phyloP scores from a whole-genome alignment of 2,113 vertebrate species.

The Ptilorrhoa leucosticta region DNA sequence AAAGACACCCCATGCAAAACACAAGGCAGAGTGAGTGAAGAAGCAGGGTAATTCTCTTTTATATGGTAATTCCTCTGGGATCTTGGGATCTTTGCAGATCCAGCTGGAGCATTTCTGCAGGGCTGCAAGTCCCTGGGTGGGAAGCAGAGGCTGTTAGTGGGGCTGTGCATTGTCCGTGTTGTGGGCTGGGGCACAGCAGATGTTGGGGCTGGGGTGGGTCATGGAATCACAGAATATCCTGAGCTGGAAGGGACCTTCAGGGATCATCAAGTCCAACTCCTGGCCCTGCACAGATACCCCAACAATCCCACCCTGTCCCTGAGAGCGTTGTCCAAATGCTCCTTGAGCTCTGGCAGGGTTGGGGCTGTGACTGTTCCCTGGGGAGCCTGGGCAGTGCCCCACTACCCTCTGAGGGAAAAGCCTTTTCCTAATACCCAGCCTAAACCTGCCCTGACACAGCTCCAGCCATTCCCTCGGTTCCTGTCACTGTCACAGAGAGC shows the following conservation, averaged over 20 bases:
- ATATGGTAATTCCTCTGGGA: background rate
- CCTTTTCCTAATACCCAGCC: background rate
- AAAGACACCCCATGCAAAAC: background rate
- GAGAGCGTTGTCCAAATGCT: accelerated
- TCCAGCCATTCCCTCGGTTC: background rate
- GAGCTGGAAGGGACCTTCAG: background rate
- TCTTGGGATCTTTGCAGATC: accelerated
- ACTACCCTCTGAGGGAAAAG: background rate
- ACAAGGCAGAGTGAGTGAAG: background rate
- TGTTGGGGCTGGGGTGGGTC: background rate
- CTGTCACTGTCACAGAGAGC: background rate
- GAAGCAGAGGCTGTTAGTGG: background rate
- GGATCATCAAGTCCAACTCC: background rate
- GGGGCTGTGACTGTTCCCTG: background rate
- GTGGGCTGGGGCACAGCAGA: background rate
- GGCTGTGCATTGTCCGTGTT: background rate
- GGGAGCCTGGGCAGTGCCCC: accelerated
- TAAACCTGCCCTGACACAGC: background rate
- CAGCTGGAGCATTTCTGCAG: background rate
- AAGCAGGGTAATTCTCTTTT: background rate
- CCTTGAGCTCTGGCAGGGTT: background rate
- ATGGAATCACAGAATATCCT: background rate
- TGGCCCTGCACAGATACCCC: background rate
- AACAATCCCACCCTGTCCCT: background rate
- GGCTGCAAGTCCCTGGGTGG: background rate